These are phyloP conservation scores for Drosophila pruinosa DNA, from an alignment of 1,140 invertebrate species.

Conservation along the genomic window DNA sequence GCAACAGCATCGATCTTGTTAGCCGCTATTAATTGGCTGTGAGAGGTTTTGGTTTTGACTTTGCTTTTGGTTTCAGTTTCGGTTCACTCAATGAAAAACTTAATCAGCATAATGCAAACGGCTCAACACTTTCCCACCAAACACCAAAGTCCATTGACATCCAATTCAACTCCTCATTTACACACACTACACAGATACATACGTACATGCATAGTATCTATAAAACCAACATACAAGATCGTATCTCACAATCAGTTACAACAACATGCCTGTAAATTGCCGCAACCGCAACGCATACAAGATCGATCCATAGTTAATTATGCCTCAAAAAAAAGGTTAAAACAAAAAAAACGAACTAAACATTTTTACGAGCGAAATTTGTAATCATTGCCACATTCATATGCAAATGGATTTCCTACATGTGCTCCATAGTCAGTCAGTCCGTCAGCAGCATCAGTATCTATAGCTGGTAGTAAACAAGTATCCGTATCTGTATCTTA, in stretches of 20 bases:
- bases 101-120: slow-evolving; percentile 61
- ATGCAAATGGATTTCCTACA: slow-evolving; percentile 65
- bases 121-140: slow-evolving; percentile 76
- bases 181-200: neutral
- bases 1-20: slow-evolving; percentile 72
- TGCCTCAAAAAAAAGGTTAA: slow-evolving; percentile 40
- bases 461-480: no score
- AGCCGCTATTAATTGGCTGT: slow-evolving; percentile 77
- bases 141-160: slow-evolving; percentile 69
- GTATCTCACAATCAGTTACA: slow-evolving; percentile 62
- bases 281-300: slow-evolving; percentile 56
- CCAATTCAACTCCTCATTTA: slow-evolving; percentile 27
- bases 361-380: slow-evolving; percentile 82
- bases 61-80: slow-evolving; percentile 13
- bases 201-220: slow-evolving; percentile 28
- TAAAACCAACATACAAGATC: slow-evolving; percentile 65
- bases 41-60: no score
- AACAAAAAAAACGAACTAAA: slow-evolving; percentile 64
- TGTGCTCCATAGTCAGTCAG: slow-evolving; percentile 16
- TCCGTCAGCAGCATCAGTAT: slow-evolving; percentile 25
- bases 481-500: slow-evolving; percentile 30
- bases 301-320: slow-evolving; percentile 73
- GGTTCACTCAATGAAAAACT: slow-evolving; percentile 72
- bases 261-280: slow-evolving; percentile 62
- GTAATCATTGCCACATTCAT: slow-evolving; percentile 81